Evolutionary conservation across 2,888 invertebrate genomes (phyloP), one percentile per base, ranked within the genome.

Genomic region (Thereva nobilitata): DNA sequence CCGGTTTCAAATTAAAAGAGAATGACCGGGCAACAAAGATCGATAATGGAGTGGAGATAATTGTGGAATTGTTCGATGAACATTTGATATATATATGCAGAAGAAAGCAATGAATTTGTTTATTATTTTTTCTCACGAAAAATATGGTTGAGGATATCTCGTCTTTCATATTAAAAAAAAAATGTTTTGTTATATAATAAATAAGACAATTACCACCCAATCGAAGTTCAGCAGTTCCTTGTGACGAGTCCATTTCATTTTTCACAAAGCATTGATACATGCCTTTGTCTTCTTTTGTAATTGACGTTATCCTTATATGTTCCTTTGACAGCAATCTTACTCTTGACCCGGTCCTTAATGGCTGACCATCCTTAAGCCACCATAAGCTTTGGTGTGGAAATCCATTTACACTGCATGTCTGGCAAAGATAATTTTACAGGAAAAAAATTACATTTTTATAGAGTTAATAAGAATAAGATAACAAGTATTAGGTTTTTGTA

Each of bases 211-310:
- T 80, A 91, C 91, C 89, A 71, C 93, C 92, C 74, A 93, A 84
- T 72, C 89, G 83, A 53, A 92, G 83, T 78, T 94, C 92, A 0
- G 91, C 88, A 0, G 88, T 86, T 6, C 90, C 91, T 77, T 93
- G 93, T 1, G 89, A 88, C 75, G 91, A 90, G 76, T 93, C 93
- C 76, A 89, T 86, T 67, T 90, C 88, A 75, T 92, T 93, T 76
- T 88, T 89, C 5, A 90, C 91, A 73, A 94, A 87, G 78, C 95
- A 96, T 78, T 95, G 95, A 80, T 93, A 95, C 86, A 94, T 90
- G 40, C 95, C 95, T 72, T 90, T 87, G 77, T 95, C 94, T 69
- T 90, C 89, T 72, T 89, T 88, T 64, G 88, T 87, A 45, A 93
- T 82, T 57, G 86, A 86, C 69, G 84, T 86, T 74, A 89, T 86